phyloP scores from a whole-genome alignment of 2,888 invertebrate genomes.

The Ectemnius cavifrons region DNA sequence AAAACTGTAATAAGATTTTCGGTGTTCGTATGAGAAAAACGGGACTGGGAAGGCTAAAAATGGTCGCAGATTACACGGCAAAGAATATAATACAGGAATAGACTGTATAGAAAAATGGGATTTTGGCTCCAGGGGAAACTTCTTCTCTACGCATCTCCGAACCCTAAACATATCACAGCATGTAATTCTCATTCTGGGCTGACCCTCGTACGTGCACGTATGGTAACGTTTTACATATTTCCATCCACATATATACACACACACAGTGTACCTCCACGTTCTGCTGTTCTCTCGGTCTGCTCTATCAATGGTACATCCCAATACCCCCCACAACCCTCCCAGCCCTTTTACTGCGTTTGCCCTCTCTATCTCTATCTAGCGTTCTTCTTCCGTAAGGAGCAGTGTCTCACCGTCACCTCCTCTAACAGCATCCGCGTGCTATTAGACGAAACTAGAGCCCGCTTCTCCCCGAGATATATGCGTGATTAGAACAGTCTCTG shows the following conservation, averaged over 20 bases:
- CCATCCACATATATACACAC: conserved; percentile 1
- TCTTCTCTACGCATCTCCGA: conserved; percentile 1
- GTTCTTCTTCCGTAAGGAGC: conserved; percentile 30
- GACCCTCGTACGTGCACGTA: conserved; percentile 55
- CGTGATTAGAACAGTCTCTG: conserved; percentile 64
- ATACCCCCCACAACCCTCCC: not conserved
- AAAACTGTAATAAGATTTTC: too few relatives aligned
- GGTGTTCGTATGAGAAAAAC: too few relatives aligned
- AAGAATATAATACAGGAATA: too few relatives aligned
- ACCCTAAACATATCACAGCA: conserved; percentile 34
- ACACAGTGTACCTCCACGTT: conserved; percentile 27
- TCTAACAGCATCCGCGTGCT: conserved; percentile 46
- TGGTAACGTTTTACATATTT: conserved; percentile 41
- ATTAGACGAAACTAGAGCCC: conserved; percentile 46
- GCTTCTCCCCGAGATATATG: conserved; percentile 43
- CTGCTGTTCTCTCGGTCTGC: conserved; percentile 29
- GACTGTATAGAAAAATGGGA: too few relatives aligned
- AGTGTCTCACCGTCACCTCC: conserved; percentile 8
- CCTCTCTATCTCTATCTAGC: conserved; percentile 31
- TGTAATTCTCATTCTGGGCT: conserved; percentile 44
- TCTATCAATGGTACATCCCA: conserved; percentile 33
- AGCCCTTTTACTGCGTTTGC: too few relatives aligned
- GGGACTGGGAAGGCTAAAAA: too few relatives aligned
- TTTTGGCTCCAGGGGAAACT: too few relatives aligned
- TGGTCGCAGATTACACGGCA: too few relatives aligned